Percentiles rank a stretch among this genome's conserved stretches.
Conservation (phyloP, 2,797 vertebrate genomes). For the Podarcis siculus region DNA sequence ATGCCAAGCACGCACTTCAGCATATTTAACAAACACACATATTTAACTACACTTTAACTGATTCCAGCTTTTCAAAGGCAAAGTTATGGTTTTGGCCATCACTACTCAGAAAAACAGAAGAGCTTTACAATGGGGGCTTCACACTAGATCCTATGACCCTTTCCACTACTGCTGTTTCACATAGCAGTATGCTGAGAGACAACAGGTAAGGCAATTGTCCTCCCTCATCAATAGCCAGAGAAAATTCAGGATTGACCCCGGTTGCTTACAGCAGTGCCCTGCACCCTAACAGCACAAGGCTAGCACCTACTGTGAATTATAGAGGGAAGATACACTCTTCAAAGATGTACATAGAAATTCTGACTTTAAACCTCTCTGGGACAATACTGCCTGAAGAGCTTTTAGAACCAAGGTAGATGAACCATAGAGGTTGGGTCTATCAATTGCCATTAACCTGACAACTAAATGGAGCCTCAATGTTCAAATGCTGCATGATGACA, state of each 20-base stretch:
- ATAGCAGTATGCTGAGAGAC: neutral
- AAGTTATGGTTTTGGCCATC: too few species aligned
- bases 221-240: neutral
- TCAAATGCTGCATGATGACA: neutral
- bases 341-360: neutral
- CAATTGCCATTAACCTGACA: too few species aligned
- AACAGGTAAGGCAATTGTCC: neutral
- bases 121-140: neutral
- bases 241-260: neutral
- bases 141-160: neutral
- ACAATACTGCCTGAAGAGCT: neutral
- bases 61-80: too few species aligned
- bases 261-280: neutral
- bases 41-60: too few species aligned
- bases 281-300: neutral
- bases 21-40: too few species aligned
- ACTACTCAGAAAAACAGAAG: too few species aligned
- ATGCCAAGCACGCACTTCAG: too few species aligned
- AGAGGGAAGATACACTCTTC: neutral
- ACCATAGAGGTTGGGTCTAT: too few species aligned
- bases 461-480: too few species aligned
- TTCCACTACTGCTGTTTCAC: neutral
- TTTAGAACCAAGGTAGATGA: neutral
- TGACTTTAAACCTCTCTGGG: neutral
- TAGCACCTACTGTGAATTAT: neutral